Evolutionary conservation across 2,888 invertebrate genomes (phyloP), one percentile per base, ranked within the genome.

Genomic region (Leucoptera coffeella): DNA sequence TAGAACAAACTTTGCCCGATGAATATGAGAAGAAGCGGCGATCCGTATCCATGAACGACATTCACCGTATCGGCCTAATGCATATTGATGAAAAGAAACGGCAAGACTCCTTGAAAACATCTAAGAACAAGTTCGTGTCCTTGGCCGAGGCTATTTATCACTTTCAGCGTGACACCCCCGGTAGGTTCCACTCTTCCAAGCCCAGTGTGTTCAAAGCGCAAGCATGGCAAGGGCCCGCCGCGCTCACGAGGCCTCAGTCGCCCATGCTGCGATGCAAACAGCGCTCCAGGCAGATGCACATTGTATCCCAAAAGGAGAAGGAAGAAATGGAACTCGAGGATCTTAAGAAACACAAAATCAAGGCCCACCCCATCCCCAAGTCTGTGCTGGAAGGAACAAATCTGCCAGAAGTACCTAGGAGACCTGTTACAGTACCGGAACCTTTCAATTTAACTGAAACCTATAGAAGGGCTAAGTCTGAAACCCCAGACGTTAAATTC

Each of bases 361-460:
- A 80, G 49, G 80, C 84, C 0, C 64, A 77, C 29, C 81, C 82
- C 3, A 51, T 84, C 25, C 79, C 76, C 27, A 69, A 67, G 35
- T 74, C 71, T 32, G 73, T 81, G 3, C 50, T 82, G 17, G 58
- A 67, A 32, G 74, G 73, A 2, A 43, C 64, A 30, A 45, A 54
- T 32, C 57, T 73, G n/a, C 69, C 73, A 4, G 59, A 67, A 24
- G 55, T 74, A 1, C 43, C 51, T 1, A 75, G 56, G 28, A 82
- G 78, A 38, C 69, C 74, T 1, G 19, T 45, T 0, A 85, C 83
- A 2, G 38, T 74, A 10, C 73, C 77, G 1, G 73, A 78, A 38
- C 81, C 81, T 11, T 83, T 82, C 35, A 73, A 78, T n/a, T 49
- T 80, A 17, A 78, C 80, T 4, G 65, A 77, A 51, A 45, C 64